These are phyloP conservation scores for Alethe castanea DNA, from an alignment of 2,113 vertebrate genomes.

Conservation along the genomic window DNA sequence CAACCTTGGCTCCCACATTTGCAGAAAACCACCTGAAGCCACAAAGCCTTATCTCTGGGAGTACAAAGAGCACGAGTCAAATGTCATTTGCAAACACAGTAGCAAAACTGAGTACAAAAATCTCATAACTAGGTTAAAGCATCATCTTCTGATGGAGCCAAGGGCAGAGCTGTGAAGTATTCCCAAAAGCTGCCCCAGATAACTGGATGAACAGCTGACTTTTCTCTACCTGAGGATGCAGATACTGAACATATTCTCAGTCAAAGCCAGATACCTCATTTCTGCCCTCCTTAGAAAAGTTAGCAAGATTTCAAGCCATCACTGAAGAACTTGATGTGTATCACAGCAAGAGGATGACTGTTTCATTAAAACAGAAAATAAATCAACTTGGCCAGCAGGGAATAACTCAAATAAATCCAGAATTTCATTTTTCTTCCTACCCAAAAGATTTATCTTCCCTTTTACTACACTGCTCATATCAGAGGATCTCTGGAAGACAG, in stretches of 20 bases:
- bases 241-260: background rate
- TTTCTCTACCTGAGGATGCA: background rate
- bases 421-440: conserved; percentile 1
- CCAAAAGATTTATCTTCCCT: background rate
- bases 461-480: background rate
- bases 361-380: background rate
- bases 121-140: background rate
- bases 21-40: conserved; percentile 9
- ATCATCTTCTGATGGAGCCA: background rate
- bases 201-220: background rate
- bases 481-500: background rate
- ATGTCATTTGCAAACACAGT: background rate
- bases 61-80: background rate
- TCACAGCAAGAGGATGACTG: background rate
- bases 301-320: background rate
- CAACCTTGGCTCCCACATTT: background rate
- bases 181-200: background rate
- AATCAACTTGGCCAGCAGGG: background rate
- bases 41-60: background rate
- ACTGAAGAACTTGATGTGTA: background rate
- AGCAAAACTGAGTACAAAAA: background rate
- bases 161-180: background rate
- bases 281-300: background rate
- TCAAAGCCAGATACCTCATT: background rate
- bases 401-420: background rate